Percentiles rank a stretch among this genome's conserved stretches.
Conservation (phyloP, 2,888 invertebrate species). For the Eristalinus aeneus region DNA sequence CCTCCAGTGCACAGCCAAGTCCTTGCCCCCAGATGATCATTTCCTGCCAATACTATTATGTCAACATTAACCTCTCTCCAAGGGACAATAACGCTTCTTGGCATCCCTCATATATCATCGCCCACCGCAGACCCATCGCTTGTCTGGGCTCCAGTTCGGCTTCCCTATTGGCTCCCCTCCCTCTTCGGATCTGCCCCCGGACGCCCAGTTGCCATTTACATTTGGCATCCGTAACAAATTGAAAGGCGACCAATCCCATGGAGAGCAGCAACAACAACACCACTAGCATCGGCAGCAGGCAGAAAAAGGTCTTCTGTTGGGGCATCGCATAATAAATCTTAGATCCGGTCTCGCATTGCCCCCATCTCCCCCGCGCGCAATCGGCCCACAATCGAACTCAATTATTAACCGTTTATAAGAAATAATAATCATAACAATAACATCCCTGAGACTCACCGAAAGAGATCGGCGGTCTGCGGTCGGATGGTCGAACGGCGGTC, state of each 20-base stretch:
- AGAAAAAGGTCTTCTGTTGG: constrained; percentile 30
- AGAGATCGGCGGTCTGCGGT: neutral
- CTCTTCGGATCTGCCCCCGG: neutral
- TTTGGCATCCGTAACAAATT: constrained; percentile 67
- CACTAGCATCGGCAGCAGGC: no score
- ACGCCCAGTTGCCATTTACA: constrained; percentile 44
- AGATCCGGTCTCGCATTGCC: constrained; percentile 11
- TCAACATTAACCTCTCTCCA: constrained; percentile 61
- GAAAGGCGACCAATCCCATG: constrained; percentile 34
- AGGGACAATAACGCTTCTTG: constrained; percentile 47
- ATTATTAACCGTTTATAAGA: constrained; percentile 65
- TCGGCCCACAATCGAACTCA: constrained; percentile 27
- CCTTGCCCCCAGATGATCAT: constrained; percentile 30
- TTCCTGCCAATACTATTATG: constrained; percentile 54
- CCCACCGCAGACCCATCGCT: constrained; percentile 10
- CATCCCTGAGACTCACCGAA: constrained; percentile 37
- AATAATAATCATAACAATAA: constrained; percentile 67
- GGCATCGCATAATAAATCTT: constrained; percentile 55
- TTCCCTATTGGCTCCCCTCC: neutral
- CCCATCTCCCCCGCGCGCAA: constrained; percentile 13
- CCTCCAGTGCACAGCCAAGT: neutral
- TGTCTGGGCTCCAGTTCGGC: neutral
- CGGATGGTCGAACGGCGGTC: neutral
- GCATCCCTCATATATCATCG: constrained; percentile 53
- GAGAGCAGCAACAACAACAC: neutral